Base-by-base conservation (phyloP, 2,797 vertebrate species). In the Hipposideros larvatus region DNA sequence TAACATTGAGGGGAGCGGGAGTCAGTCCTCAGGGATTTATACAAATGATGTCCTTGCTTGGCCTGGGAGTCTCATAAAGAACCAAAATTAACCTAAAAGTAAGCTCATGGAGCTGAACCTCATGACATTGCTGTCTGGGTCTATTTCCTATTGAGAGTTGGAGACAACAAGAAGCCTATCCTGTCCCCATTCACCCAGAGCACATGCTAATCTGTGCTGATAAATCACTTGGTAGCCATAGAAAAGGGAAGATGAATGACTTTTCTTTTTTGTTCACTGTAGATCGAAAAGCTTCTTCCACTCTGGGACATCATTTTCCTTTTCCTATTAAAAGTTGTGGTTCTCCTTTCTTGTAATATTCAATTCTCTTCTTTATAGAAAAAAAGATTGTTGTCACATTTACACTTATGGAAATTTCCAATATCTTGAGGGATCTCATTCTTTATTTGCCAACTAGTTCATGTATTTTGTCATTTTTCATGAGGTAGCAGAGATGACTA, bases 261-360 rank as follows among this genome's bases (percentile, higher is more conserved):
- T 22, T 85, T 70, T 79, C 14, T 63, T 41, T 74, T 46, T 37
- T 37, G 28, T 51, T 15, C n/a, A 65, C 21, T 48, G 22, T 46
- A 75, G n/a, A 74, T 70, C 51, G 63, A 63, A 86, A 94, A 70
- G 14, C 59, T 87, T 91, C 28, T 28, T 22, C 28, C 19, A 82
- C 16, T 43, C 16, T n/a, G 22, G 51, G 31, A 37, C 7, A 10
- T 71, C 34, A 63, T 92, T 92, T 91, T 37, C 13, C 16, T 55
- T 63, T 84, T 85, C 43, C 68, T 65, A n/a, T 61, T 94, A 87
- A 87, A 94, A 83, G 68, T 6, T 48, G 34, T 79, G 37, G 11
- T 70, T 92, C 51, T 95, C 4, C 21, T 91, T 86, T 89, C 48
- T 71, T 86, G 85, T 91, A 93, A 84, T 94, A 46, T n/a, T 66